Percentiles rank a stretch among this genome's conserved stretches.
phyloP scores from a whole-genome alignment of 2,888 invertebrate genomes.

The Oasisia sp. region DNA sequence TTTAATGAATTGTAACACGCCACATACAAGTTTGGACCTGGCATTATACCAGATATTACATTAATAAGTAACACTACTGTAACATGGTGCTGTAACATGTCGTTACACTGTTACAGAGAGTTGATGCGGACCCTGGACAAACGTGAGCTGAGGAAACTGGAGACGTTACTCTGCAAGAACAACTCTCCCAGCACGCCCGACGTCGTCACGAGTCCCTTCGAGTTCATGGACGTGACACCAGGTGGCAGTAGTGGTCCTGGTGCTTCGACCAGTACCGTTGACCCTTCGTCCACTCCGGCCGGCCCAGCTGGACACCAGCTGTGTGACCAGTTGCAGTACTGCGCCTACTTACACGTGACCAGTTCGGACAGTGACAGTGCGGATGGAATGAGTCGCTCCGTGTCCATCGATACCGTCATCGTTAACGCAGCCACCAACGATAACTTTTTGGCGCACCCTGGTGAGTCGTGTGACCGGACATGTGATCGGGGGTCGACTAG shows the following conservation, averaged over 20 bases:
- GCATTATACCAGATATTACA: no score
- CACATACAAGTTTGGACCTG: no score
- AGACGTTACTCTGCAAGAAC: conserved; percentile 80
- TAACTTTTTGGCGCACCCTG: background rate
- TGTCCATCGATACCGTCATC: conserved; percentile 41
- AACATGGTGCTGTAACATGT: background rate
- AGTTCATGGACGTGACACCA: background rate
- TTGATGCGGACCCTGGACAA: conserved; percentile 87
- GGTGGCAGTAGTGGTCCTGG: background rate
- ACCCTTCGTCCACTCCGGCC: background rate
- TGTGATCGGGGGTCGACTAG: background rate
- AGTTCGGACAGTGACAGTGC: background rate
- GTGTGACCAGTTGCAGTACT: background rate
- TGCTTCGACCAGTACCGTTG: background rate
- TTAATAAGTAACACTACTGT: background rate
- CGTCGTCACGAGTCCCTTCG: background rate
- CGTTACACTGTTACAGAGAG: conserved; percentile 71
- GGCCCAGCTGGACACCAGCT: background rate
- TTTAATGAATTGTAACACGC: background rate
- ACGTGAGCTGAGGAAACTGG: conserved; percentile 85
- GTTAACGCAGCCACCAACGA: conserved; percentile 22
- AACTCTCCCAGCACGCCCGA: background rate
- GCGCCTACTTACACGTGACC: background rate
- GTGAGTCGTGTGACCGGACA: conserved; percentile 9
- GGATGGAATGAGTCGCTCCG: conserved; percentile 41